A percentile compares a stretch with the other conserved stretches of the same genome.
phyloP scores from a whole-genome alignment of 2,888 invertebrate species.

The Drosophila cognata region DNA sequence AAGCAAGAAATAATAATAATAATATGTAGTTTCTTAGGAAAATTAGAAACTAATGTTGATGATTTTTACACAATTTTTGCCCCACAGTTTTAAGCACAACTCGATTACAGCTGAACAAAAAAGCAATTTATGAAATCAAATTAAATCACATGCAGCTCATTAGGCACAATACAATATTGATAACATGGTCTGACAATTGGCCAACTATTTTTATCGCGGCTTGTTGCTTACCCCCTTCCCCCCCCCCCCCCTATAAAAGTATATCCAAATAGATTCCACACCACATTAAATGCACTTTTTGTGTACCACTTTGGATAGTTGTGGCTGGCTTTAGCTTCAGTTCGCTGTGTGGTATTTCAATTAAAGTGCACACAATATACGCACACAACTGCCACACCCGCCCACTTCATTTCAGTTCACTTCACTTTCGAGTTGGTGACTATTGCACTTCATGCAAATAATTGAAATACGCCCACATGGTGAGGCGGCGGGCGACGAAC shows the following conservation, averaged over 20 bases:
- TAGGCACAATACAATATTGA: constrained; percentile 34
- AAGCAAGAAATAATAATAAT: background rate
- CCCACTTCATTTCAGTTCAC: constrained; percentile 1
- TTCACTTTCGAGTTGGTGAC: constrained; percentile 20
- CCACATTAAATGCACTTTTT: constrained; percentile 17
- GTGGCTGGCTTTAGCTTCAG: constrained; percentile 26
- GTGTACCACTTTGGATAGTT: constrained; percentile 1
- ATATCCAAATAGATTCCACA: constrained; percentile 14
- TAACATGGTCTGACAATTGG: constrained; percentile 29
- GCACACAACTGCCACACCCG: constrained; percentile 10
- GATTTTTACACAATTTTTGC: background rate
- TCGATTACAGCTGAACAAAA: constrained; percentile 5
- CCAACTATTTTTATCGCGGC: constrained; percentile 33
- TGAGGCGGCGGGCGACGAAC: constrained; percentile 11
- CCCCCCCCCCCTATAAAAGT: background rate
- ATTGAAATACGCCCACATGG: constrained; percentile 71
- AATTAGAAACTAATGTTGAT: background rate
- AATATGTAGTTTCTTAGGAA: background rate
- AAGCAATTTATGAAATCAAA: constrained; percentile 26
- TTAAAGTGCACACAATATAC: constrained; percentile 65
- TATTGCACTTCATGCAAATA: constrained; percentile 70
- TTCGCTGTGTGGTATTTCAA: constrained; percentile 68
- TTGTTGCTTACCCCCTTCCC: background rate
- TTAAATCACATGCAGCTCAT: constrained; percentile 56
- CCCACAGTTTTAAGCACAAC: background rate